Conservation (phyloP, 1,140 invertebrate species). For the Apis cerana region DNA sequence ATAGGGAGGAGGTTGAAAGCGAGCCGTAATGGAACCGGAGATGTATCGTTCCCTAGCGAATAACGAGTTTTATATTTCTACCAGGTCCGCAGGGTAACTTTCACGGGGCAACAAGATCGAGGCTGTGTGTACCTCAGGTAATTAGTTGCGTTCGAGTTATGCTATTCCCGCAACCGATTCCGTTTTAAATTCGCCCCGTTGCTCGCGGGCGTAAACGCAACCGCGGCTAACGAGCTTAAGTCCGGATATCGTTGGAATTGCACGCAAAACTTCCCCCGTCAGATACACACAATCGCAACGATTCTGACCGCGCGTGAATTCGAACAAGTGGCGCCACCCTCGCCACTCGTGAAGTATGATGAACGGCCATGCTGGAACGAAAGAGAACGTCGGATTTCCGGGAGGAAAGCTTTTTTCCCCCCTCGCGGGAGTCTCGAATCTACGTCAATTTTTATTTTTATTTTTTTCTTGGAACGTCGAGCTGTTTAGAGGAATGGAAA, state of each 20-base stretch:
- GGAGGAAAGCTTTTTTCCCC: neutral
- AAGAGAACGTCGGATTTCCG: neutral
- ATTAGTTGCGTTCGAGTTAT: constrained; percentile 35
- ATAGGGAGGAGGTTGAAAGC: constrained; percentile 39
- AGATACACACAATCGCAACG: neutral
- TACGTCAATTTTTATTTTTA: no score
- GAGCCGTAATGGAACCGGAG: constrained; percentile 51
- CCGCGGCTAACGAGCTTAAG: neutral
- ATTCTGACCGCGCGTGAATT: neutral
- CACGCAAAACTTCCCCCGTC: neutral
- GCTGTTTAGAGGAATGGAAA: no score
- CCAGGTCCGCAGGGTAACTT: constrained; percentile 13
- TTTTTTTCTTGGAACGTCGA: no score
- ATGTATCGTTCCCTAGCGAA: constrained; percentile 58
- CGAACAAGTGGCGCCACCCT: neutral
- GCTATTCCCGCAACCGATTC: constrained; percentile 23
- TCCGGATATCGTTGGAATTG: neutral
- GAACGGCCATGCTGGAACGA: neutral
- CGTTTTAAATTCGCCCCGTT: constrained; percentile 27
- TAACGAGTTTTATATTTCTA: constrained; percentile 57
- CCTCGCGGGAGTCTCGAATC: neutral
- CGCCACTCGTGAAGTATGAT: neutral
- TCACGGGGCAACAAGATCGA: constrained; percentile 22
- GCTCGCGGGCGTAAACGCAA: neutral
- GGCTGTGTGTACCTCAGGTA: neutral